These are phyloP conservation scores for Laspeyria flexula DNA, from an alignment of 2,888 invertebrate species.

Conservation along the genomic window DNA sequence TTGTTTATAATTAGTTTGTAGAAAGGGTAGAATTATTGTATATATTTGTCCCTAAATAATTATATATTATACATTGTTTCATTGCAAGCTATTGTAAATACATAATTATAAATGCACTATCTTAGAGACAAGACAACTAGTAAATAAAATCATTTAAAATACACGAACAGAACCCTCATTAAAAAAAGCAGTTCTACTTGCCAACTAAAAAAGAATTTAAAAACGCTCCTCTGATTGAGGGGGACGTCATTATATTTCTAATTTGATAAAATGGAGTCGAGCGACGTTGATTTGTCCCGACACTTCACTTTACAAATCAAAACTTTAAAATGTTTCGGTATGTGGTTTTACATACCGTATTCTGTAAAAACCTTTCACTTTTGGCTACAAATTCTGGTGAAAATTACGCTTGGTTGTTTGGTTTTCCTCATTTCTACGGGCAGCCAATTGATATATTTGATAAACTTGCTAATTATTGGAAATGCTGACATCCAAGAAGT, in stretches of 20 bases:
- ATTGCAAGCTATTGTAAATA: too few relatives aligned
- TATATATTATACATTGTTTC: too few relatives aligned
- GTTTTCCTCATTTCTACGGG: slow-evolving; percentile 52
- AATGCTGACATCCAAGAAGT: slow-evolving; percentile 57
- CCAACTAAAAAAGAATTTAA: slow-evolving; percentile 7
- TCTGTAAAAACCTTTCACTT: slow-evolving; percentile 46
- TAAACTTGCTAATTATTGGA: slow-evolving; percentile 50
- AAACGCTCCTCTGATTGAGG: slow-evolving; percentile 12
- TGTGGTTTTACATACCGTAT: slow-evolving; percentile 63
- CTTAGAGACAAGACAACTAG: too few relatives aligned
- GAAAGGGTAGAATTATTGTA: too few relatives aligned
- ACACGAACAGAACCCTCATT: slow-evolving; percentile 18
- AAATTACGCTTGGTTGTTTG: slow-evolving; percentile 42
- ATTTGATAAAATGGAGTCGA: slow-evolving; percentile 44
- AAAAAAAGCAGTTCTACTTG: slow-evolving; percentile 13
- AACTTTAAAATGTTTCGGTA: slow-evolving; percentile 50
- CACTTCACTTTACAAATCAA: slow-evolving; percentile 56
- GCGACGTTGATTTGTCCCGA: slow-evolving; percentile 45
- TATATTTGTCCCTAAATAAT: too few relatives aligned
- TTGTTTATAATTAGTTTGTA: too few relatives aligned
- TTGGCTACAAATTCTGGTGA: slow-evolving; percentile 47
- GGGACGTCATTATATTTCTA: slow-evolving; percentile 37
- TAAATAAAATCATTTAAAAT: background rate
- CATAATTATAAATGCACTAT: too few relatives aligned
- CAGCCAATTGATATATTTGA: slow-evolving; percentile 54